phyloP scores from a whole-genome alignment of 2,113 vertebrate genomes.

The Dolichallabes microphthalmus region DNA sequence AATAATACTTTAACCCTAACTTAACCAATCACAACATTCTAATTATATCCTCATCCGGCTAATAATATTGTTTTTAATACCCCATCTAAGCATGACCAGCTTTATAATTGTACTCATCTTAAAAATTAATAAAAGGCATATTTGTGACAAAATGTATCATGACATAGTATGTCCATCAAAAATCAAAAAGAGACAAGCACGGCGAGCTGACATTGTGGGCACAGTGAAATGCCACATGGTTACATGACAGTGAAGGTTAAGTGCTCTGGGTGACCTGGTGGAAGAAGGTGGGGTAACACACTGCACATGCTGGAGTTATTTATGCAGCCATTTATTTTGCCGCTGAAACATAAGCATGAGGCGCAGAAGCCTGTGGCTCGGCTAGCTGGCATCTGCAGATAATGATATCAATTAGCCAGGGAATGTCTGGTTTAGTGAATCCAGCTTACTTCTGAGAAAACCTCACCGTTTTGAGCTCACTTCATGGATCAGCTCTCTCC shows the following conservation, averaged over 20 bases:
- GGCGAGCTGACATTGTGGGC: no score
- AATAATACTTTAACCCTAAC: not conserved
- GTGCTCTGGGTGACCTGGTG: not conserved
- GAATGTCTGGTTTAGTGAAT: constrained; percentile 4
- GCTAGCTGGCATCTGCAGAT: not conserved
- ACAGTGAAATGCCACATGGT: not conserved
- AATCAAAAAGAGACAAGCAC: not conserved
- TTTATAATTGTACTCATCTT: no score
- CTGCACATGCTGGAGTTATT: not conserved
- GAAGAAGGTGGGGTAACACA: not conserved
- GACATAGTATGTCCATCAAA: not conserved
- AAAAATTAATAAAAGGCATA: no score
- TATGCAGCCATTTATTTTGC: not conserved
- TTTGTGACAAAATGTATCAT: not conserved
- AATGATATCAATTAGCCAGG: not conserved
- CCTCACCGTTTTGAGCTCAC: not conserved
- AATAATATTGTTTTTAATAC: no score
- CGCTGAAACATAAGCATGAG: not conserved
- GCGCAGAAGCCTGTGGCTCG: not conserved
- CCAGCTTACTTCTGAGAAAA: not conserved
- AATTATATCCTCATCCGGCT: no score
- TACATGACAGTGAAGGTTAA: not conserved
- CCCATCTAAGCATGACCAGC: no score
- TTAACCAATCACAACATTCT: no score
- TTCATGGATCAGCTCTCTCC: not conserved